Conservation (phyloP, 2,888 invertebrate species). For the Caenorhabditis becei region DNA sequence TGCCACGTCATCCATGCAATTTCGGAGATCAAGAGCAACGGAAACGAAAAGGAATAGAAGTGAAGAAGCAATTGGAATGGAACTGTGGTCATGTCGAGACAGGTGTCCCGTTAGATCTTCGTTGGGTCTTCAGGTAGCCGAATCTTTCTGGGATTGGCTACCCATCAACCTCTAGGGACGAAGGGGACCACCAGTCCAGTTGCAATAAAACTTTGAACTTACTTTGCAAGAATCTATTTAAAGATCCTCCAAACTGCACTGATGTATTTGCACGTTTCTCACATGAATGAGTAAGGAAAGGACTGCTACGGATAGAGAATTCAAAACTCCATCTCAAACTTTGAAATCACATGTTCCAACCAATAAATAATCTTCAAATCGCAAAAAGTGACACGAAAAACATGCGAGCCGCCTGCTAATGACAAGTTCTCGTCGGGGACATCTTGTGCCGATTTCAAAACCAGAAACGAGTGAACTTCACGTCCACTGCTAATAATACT, state of each 20-base stretch:
- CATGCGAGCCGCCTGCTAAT: slow-evolving; percentile 15
- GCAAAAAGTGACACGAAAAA: not conserved
- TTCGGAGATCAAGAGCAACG: not conserved
- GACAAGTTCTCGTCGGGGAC: slow-evolving; percentile 32
- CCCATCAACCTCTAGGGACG: no score
- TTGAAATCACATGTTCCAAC: slow-evolving; percentile 1
- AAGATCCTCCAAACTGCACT: no score
- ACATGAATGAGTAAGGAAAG: no score
- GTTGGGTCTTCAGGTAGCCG: no score
- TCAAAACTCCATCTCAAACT: not conserved
- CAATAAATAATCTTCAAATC: not conserved
- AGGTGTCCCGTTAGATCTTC: no score
- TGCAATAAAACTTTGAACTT: no score
- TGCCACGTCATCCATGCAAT: not conserved
- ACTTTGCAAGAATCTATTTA: no score
- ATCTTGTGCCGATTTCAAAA: slow-evolving; percentile 18
- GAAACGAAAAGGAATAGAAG: not conserved
- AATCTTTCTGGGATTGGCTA: no score
- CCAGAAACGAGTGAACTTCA: slow-evolving; percentile 45
- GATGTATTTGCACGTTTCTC: no score
- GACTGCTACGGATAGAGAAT: no score
- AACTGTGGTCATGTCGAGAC: no score
- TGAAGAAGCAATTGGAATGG: not conserved
- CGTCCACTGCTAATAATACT: slow-evolving; percentile 25
- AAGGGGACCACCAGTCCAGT: no score